These are phyloP conservation scores for Apotomis betuletana DNA, from an alignment of 2,888 invertebrate genomes.

Conservation along the genomic window DNA sequence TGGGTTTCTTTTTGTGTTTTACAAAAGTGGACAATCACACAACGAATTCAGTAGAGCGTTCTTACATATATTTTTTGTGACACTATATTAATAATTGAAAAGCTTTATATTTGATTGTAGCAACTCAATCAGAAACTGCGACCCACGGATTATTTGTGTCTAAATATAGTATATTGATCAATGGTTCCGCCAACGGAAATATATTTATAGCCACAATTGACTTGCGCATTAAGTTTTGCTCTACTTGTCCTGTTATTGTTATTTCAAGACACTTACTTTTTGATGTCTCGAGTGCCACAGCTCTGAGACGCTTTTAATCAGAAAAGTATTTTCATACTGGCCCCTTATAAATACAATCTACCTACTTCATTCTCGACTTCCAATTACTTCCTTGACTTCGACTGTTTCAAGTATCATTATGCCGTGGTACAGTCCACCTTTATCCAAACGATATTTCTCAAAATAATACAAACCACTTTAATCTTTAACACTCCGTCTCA, in stretches of 20 bases:
- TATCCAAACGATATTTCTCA: slow-evolving; percentile 15
- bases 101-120: slow-evolving; percentile 4
- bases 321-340: slow-evolving; percentile 19
- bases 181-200: neutral
- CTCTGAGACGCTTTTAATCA: neutral
- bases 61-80: slow-evolving; percentile 23
- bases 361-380: slow-evolving; percentile 62
- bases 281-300: slow-evolving; percentile 1
- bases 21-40: slow-evolving; percentile 31
- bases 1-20: slow-evolving; percentile 26
- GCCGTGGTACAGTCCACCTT: slow-evolving; percentile 40
- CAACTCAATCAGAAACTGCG: slow-evolving; percentile 44
- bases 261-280: slow-evolving; percentile 1
- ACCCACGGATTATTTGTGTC: slow-evolving; percentile 49
- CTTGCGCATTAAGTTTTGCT: neutral
- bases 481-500: slow-evolving; percentile 9
- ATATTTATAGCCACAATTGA: neutral
- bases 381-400: slow-evolving; percentile 60
- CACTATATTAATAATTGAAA: slow-evolving; percentile 16
- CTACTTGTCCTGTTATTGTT: neutral
- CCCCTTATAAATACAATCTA: slow-evolving; percentile 51
- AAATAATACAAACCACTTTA: slow-evolving; percentile 7
- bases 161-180: slow-evolving; percentile 39
- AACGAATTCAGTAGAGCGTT: slow-evolving; percentile 19
- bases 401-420: slow-evolving; percentile 74